phyloP scores from a whole-genome alignment of 2,888 invertebrate genomes.

The Platycnemis pennipes region DNA sequence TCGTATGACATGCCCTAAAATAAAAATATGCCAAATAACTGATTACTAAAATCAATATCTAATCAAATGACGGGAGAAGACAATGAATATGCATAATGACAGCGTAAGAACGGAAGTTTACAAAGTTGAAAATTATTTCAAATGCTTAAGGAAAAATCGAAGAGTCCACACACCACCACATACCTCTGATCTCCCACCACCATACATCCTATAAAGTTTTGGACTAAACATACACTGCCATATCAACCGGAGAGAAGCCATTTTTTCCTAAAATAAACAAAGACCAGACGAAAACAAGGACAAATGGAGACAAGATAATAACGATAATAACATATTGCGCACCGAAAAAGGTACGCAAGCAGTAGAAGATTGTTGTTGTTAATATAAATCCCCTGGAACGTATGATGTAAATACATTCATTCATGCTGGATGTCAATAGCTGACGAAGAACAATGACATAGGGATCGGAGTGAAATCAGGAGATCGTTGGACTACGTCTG shows the following conservation, averaged over 20 bases:
- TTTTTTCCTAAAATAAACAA: slow-evolving; percentile 72
- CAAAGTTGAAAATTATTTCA: background rate
- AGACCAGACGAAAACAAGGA: background rate
- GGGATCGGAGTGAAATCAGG: too few species aligned
- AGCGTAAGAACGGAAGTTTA: background rate
- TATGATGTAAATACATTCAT: too few species aligned
- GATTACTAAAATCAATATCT: slow-evolving; percentile 30
- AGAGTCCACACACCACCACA: slow-evolving; percentile 73
- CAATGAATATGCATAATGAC: background rate
- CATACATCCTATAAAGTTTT: slow-evolving; percentile 86
- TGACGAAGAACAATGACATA: too few species aligned
- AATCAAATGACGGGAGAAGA: background rate
- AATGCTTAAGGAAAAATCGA: background rate
- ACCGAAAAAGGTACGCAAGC: too few species aligned
- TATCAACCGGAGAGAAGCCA: slow-evolving; percentile 80
- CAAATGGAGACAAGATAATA: background rate
- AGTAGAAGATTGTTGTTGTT: too few species aligned
- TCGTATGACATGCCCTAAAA: slow-evolving; percentile 84
- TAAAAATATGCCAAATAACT: slow-evolving; percentile 72
- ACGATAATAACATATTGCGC: too few species aligned
- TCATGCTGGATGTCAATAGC: too few species aligned
- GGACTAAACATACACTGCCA: slow-evolving; percentile 87
- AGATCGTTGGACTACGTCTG: too few species aligned
- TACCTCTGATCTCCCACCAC: slow-evolving; percentile 82
- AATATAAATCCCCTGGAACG: too few species aligned